Evolutionary conservation across 2,113 vertebrate genomes (phyloP), one percentile per base, ranked within the genome.

Genomic region (Ploceus nigricollis): DNA sequence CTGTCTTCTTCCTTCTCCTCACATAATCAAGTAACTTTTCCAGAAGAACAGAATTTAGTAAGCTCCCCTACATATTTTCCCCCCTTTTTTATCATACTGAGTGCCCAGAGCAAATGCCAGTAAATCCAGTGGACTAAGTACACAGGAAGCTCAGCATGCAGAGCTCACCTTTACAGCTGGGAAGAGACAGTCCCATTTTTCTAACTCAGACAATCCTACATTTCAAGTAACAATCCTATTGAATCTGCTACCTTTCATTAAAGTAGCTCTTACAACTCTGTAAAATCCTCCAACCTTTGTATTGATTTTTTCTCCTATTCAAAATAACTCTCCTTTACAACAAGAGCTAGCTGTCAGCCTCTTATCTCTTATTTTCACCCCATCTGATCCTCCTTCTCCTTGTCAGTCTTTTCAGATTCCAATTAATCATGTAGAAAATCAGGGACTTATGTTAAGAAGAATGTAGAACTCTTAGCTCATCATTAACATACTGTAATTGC

Each of bases 321-420:
- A 96, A 96, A 96, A 97, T 96, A 97, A 94, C 76, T 96, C 95
- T 94, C 61, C 89, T 94, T 96, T 97, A 93, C 94, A 96, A 93
- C 73, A 97, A 92, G 89, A 94, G 75, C 89, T 93, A 37, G 69
- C 79, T 96, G 92, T 96, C 94, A 97, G 91, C 69, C 77, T 94
- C 92, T 96, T 96, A 96, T 96, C 96, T 97, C 94, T 96, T 96
- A 96, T 75, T 94, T 94, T 96, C 93, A 88, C 90, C 84, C 76
- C 84, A 94, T 92, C 88, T 96, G 92, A 96, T 97, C 86, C 88
- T 96, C 78, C 92, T 94, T 71, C 82, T 94, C 70, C 92, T 93
- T 90, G 90, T 89, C 94, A 93, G 54, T 94, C 83, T 93, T 93
- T 85, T 85, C 68, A 80, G 82, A 78, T 39, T 95, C 75, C 89